Evolutionary conservation across 1,140 invertebrate species (phyloP).

Genomic region (Sycophila sp.): DNA sequence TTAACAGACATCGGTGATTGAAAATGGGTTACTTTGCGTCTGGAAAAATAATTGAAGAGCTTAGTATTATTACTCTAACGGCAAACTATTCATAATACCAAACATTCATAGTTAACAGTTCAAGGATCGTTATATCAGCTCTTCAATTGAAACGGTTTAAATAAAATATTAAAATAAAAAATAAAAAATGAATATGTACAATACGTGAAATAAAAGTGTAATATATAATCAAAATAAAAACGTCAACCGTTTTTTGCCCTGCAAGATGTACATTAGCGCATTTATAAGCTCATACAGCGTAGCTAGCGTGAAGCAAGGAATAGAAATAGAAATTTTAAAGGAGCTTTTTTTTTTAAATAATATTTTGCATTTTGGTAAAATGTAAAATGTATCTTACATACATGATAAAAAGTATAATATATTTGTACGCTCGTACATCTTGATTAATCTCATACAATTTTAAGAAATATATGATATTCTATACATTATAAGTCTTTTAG

Average conservation of each 20-base stretch:
- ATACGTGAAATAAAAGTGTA: neutral
- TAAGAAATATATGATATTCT: too few species aligned
- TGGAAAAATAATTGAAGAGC: conserved; percentile 33
- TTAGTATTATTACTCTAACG: neutral
- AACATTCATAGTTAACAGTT: neutral
- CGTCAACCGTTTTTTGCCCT: neutral
- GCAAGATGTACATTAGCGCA: conserved; percentile 21
- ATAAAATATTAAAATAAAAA: too few species aligned
- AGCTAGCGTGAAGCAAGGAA: conserved; percentile 27
- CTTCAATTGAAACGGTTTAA: conserved; percentile 14
- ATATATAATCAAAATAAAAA: neutral
- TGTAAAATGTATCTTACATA: neutral
- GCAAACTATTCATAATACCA: neutral
- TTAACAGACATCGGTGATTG: conserved; percentile 32
- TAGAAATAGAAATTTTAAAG: neutral
- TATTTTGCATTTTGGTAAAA: neutral
- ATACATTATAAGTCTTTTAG: too few species aligned
- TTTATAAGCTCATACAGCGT: neutral
- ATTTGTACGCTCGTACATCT: conserved; percentile 36
- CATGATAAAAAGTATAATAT: neutral
- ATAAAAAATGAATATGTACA: neutral
- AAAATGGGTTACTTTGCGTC: conserved; percentile 35
- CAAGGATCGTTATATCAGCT: neutral
- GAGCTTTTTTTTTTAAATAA: neutral
- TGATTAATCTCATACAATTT: neutral